Conservation (phyloP, 1,140 invertebrate genomes). For the Cataglyphis hispanica region DNA sequence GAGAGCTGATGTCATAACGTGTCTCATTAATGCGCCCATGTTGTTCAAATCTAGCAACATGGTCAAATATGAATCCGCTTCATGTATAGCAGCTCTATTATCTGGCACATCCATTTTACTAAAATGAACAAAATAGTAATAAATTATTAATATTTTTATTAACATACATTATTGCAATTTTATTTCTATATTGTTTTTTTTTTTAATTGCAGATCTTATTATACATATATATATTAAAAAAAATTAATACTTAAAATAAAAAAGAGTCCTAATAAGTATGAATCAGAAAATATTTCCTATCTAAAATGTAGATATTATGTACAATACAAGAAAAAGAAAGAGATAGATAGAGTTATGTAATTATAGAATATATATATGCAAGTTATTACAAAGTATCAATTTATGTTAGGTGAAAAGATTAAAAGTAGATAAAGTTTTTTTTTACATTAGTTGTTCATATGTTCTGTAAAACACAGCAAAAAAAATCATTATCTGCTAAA, state of each 20-base stretch:
- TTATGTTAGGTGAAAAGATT: neutral
- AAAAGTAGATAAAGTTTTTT: neutral
- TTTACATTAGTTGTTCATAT: neutral
- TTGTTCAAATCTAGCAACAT: constrained; percentile 97
- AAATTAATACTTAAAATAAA: neutral
- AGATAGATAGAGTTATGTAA: neutral
- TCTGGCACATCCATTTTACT: constrained; percentile 83
- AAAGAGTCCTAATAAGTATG: neutral
- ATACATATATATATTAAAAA: no score
- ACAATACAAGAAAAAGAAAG: neutral
- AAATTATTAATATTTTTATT: neutral
- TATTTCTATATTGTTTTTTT: neutral
- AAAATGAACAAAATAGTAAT: constrained; percentile 64
- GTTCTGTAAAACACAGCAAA: neutral
- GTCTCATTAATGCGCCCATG: constrained; percentile 97
- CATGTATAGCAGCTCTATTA: constrained; percentile 90
- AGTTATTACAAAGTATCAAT: neutral
- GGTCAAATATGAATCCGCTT: constrained; percentile 94
- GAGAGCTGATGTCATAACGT: constrained; percentile 95
- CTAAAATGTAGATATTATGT: neutral
- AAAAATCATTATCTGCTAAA: neutral
- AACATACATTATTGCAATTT: constrained; percentile 32
- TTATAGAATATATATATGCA: neutral
- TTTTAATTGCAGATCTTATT: neutral
- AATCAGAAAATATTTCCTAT: neutral